Evolutionary conservation across 2,888 invertebrate genomes (phyloP), one percentile per base, ranked within the genome.

Genomic region (Epinotia bilunana): DNA sequence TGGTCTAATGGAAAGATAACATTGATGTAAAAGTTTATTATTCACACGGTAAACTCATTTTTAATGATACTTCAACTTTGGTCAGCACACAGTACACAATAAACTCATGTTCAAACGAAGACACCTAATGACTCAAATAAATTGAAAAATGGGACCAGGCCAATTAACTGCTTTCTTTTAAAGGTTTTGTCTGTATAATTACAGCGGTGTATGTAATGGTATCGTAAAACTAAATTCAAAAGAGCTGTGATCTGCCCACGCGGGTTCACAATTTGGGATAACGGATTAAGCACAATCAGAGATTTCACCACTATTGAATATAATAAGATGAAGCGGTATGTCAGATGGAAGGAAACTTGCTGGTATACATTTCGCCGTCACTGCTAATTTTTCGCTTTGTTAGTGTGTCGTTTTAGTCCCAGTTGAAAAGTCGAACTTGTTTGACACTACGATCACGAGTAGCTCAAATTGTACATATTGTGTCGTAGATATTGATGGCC

Each of bases 91-190:
- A 39, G 23, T 43, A 23, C 64, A 61, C 6, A 11, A 62, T 62
- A 55, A 57, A 67, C 60, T n/a, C 62, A 60, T 43, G 55, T 75
- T 75, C 71, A 75, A 65, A 71, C 74, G 23, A 63, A 55, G 55
- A 16, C 61, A 83, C 76, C 78, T 73, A 74, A 72, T 77, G 77
- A 81, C 77, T 78, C 76, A 78, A 79, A 80, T 77, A 80, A 81
- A 83, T 82, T 80, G 80, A 79, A 78, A 79, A 84, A 82, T 77
- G 80, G 80, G 84, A 87, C 76, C 82, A 82, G 84, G 84, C 79
- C 87, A 87, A 86, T 86, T 84, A 88, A 87, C 88, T 86, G 85
- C 76, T 80, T 82, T 83, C 83, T 84, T 84, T 83, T 80, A 81
- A 82, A 83, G 62, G 71, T 72, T 75, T 75, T 75, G 71, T 72